phyloP scores from a whole-genome alignment of 2,888 invertebrate species.

The Dynastes tityus region DNA sequence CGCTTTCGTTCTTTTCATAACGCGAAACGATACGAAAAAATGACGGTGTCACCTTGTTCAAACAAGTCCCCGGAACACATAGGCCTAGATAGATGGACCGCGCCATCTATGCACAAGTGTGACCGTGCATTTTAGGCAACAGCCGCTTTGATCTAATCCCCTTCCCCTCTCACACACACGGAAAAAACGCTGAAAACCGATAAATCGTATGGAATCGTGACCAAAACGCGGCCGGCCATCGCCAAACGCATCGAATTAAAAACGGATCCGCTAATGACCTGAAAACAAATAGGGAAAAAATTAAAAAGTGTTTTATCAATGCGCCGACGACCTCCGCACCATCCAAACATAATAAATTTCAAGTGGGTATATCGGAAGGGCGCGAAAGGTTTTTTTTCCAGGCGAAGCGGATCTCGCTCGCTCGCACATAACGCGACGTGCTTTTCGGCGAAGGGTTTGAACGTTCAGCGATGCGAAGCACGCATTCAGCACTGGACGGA shows the following conservation, averaged over 20 bases:
- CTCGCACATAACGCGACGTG: slow-evolving; percentile 9
- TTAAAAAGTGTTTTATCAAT: slow-evolving; percentile 44
- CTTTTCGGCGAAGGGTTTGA: slow-evolving; percentile 23
- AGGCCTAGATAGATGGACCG: slow-evolving; percentile 6
- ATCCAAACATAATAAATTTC: slow-evolving; percentile 42
- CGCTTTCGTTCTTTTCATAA: not conserved
- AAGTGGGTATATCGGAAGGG: slow-evolving; percentile 26
- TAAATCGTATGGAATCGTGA: slow-evolving; percentile 38
- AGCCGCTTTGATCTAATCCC: not conserved
- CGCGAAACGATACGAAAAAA: slow-evolving; percentile 3
- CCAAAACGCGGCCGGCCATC: slow-evolving; percentile 5
- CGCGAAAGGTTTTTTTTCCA: slow-evolving; percentile 2
- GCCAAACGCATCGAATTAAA: slow-evolving; percentile 40
- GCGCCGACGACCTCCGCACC: not conserved
- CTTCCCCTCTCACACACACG: not conserved
- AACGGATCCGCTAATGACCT: slow-evolving; percentile 49
- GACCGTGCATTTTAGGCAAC: slow-evolving; percentile 9
- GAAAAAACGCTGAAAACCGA: slow-evolving; percentile 19
- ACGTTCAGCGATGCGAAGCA: slow-evolving; percentile 6
- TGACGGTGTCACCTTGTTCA: slow-evolving; percentile 11
- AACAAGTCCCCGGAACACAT: not conserved
- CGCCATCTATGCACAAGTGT: slow-evolving; percentile 16
- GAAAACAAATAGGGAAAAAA: slow-evolving; percentile 49
- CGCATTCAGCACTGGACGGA: slow-evolving; percentile 22
- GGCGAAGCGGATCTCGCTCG: not conserved